Base-by-base conservation (phyloP, 2,888 invertebrate genomes). In the Anthrax anthrax region DNA sequence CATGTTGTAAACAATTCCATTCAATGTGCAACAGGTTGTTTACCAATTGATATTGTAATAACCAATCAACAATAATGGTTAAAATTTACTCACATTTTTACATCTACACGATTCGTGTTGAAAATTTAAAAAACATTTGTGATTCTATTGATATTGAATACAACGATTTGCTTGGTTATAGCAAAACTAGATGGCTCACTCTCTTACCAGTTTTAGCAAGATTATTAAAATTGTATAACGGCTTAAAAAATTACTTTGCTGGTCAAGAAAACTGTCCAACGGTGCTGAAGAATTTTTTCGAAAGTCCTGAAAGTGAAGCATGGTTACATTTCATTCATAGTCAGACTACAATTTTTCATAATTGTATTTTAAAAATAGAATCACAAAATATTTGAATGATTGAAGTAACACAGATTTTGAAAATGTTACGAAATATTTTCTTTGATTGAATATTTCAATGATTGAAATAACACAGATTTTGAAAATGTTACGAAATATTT, bases 171-270 rank as follows among this genome's bases (percentile, higher is more conserved):
- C 19, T 47, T 18, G 39, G 50, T 12, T 42, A 42, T 37, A 42
- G 47, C 23, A 48, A 51, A 47, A 46, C 50, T 12, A 45, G 44
- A 43, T 45, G 50, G 47, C 40, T 50, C 10, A 47, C 44, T 16
- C 32, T 50, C 17, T 38, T 44, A 39, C 48, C 46, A 16, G 43
- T 41, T 18, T 18, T 50, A 19, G 42, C 41, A 32, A 18, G 44
- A 18, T 16, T 47, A 1, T 23, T 44, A 34, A 41, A 47, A 18
- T 27, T 47, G 29, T 47, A 42, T 16, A 18, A 43, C 27, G 19
- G 45, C 13, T 29, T 50, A 37, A 47, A 50, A 42, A 27, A 32
- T n/a, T 50, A 47, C 39, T 42, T 48, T 40, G 10, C 29, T 17
- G 14, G 29, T 9, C 23, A 23, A 16, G 27, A 23, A 39, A 44